Base-by-base conservation (phyloP, 1,140 invertebrate species). In the Chironomus tepperi region DNA sequence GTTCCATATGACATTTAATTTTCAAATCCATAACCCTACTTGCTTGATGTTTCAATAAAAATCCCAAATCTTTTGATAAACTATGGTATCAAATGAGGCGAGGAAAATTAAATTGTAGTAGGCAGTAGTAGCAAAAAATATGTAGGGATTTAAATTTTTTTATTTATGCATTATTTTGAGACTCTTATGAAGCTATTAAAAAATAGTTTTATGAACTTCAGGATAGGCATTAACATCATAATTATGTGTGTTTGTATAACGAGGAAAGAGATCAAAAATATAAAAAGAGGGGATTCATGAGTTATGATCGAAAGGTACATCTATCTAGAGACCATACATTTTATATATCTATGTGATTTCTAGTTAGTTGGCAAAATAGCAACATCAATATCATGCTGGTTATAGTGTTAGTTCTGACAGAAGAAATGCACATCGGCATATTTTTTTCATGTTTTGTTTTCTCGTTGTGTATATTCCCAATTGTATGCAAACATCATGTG, bases 371-470 rank as follows among this genome's bases (percentile, higher is more conserved):
- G 24, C 24, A 34, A 34, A 34, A 34, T 34, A 34, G 24, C 24
- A 34, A 57, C n/a, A 15, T 57, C 0, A n/a, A 15, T 47, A 47
- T 47, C 8, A n/a, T 57, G n/a, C 47, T 57, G 47, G n/a, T 57
- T 57, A n/a, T n/a, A 57, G n/a, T 57, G 47, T 15, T 57, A 57
- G 12, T 57, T 5, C 12, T 57, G 65, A 70, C 15, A 18, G 18
- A 70, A 70, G 18, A 70, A 18, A 9, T 18, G 16, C n/a, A 19
- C 65, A 70, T 21, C 65, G 8, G 19, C 65, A 70, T 19, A 70
- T 18, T 70, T 70, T 70, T 70, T 19, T 21, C 16, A 70, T 70
- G 65, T 70, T 70, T 70, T 70, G 15, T 70, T 57, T 57, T 70
- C 19, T 70, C 8, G 9, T 57, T 57, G n/a, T 57, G 47, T 57